Percentiles rank a stretch among this genome's conserved stretches.
phyloP scores from a whole-genome alignment of 1,140 invertebrate species.

The Trichonephila clavata region DNA sequence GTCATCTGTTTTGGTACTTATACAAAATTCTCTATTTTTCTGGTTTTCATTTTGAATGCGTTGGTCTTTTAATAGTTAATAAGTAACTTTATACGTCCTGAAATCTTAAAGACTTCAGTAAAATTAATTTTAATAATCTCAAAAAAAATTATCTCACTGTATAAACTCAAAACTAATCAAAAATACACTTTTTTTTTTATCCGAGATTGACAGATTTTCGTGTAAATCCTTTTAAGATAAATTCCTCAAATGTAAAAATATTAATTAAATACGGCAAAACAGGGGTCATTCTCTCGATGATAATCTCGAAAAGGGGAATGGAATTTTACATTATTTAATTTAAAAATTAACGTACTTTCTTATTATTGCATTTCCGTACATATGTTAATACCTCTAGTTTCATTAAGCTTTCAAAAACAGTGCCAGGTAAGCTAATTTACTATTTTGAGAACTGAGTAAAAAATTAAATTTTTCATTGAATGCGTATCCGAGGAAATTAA shows the following conservation, averaged over 20 bases:
- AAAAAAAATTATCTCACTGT: too few relatives aligned
- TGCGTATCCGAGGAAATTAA: conserved; percentile 2
- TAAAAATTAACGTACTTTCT: conserved; percentile 10
- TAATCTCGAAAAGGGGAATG: not conserved
- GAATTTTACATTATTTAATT: conserved; percentile 22
- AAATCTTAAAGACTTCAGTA: too few relatives aligned
- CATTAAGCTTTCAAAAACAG: conserved; percentile 29
- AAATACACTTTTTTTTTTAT: not conserved
- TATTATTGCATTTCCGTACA: not conserved
- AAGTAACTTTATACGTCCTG: too few relatives aligned
- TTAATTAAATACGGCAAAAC: conserved; percentile 31
- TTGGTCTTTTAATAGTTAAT: too few relatives aligned
- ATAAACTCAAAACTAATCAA: too few relatives aligned
- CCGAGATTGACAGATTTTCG: not conserved
- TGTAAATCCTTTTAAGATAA: not conserved
- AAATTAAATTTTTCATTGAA: conserved; percentile 20
- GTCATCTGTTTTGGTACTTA: too few relatives aligned
- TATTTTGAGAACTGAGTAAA: not conserved
- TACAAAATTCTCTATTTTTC: too few relatives aligned
- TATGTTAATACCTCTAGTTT: not conserved
- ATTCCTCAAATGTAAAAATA: not conserved
- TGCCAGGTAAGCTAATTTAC: conserved; percentile 19
- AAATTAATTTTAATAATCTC: too few relatives aligned
- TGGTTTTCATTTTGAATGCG: too few relatives aligned
- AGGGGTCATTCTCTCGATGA: not conserved